Percentiles rank a stretch among this genome's conserved stretches.
Evolutionary conservation across 2,113 vertebrate genomes (phyloP).

Genomic region (Oxyura jamaicensis): DNA sequence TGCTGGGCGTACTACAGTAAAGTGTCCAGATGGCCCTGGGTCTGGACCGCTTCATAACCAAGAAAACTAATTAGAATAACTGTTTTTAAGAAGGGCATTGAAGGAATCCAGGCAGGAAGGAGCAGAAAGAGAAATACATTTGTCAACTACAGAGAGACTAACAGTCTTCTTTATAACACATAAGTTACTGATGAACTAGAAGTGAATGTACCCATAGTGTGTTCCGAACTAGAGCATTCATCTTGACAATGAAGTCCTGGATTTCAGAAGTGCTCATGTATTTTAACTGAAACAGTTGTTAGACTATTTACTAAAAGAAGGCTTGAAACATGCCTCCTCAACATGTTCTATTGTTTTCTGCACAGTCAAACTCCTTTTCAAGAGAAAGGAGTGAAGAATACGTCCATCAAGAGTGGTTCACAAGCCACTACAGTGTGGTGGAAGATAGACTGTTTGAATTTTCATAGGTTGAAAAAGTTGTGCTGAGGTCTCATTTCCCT

Average conservation of each 20-base stretch:
- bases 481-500: neutral
- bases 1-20: neutral
- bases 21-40: neutral
- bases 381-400: neutral
- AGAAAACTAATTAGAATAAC: neutral
- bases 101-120: neutral
- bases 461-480: neutral
- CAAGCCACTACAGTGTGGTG: neutral
- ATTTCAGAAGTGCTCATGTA: neutral
- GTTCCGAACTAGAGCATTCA: neutral
- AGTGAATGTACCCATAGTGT: neutral
- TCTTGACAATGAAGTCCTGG: neutral
- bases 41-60: neutral
- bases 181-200: neutral
- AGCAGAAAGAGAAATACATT: neutral
- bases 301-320: neutral
- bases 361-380: neutral
- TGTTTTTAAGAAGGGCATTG: neutral
- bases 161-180: neutral
- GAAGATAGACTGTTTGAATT: neutral
- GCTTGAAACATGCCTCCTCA: neutral
- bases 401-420: neutral
- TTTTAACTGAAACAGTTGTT: neutral
- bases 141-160: neutral
- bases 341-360: rapidly evolving